Evolutionary conservation across 2,888 invertebrate species (phyloP), one percentile per base, ranked within the genome.

Genomic region (Aquatica leii): DNA sequence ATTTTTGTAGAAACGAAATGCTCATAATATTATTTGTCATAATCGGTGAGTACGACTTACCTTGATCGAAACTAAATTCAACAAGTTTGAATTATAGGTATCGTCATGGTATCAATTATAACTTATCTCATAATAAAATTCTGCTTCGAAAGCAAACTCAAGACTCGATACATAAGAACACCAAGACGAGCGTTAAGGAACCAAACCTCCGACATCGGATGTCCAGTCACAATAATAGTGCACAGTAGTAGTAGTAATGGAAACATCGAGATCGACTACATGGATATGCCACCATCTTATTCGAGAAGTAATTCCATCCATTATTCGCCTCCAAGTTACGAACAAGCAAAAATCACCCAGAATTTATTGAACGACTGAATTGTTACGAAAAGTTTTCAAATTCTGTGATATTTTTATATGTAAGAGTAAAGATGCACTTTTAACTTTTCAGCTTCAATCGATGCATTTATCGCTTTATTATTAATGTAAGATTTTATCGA

Each of bases 191-290:
- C 20, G 2, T n/a, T n/a, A n/a, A 18, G 14, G 2, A 18, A 1
- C 4, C 49, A 11, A 49, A 18, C 21, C 9, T 2, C 49, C 5
- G 24, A 49, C 17, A n/a, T n/a, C 9, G 21, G 49, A 11, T 11
- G 49, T 9, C 49, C 49, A 2, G 17, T 49, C 8, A 20, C 49
- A 11, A 24, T 49, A 3, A 14, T 49, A 1, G 14, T 49, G 8
- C 49, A 49, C 20, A 49, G 49, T n/a, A 24, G 24, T 6, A 49
- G 49, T 14, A 49, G 49, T 21, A 49, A 18, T 18, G 49, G 49
- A 2, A 20, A 49, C 17, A 21, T 49, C n/a, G 49, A 49, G n/a
- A 49, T 49, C 11, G 49, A 49, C 20, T 49, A 49, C 20, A 4
- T 49, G 4, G 49, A 49, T 20, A 11, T 49, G n/a, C 49, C 49